Percentiles rank a stretch among this genome's conserved stretches.
Evolutionary conservation across 2,797 vertebrate genomes (phyloP).

Genomic region (Notamacropus eugenii): DNA sequence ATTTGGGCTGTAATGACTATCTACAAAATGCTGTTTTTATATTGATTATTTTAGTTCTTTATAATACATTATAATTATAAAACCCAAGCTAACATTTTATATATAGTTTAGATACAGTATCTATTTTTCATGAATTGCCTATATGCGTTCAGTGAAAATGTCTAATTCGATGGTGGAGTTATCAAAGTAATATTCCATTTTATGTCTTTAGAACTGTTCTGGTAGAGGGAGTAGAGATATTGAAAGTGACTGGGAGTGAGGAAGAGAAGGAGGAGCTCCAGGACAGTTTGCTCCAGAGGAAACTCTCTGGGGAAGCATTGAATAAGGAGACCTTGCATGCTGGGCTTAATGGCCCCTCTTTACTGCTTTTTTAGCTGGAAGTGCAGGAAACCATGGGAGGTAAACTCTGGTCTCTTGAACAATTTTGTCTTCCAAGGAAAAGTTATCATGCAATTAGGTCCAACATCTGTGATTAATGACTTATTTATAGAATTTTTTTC

Average conservation of each 20-base stretch:
- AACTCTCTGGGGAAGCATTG: constrained; percentile 24
- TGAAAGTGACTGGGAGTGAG: background rate
- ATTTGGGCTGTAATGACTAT: background rate
- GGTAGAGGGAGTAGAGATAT: background rate
- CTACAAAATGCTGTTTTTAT: background rate
- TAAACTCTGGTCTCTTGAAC: constrained; percentile 12
- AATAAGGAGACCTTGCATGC: background rate
- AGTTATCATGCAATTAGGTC: background rate
- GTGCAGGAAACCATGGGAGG: background rate
- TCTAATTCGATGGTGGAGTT: background rate
- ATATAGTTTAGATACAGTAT: background rate
- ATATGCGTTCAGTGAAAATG: background rate
- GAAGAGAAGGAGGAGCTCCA: background rate
- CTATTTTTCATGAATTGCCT: background rate
- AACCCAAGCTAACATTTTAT: background rate
- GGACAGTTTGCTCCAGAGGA: background rate
- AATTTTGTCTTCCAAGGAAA: constrained; percentile 1
- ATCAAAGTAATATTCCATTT: background rate
- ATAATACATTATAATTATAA: background rate
- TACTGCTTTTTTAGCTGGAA: constrained; percentile 15
- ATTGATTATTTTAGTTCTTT: background rate
- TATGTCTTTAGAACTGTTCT: background rate
- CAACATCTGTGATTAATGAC: constrained; percentile 23
- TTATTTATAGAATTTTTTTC: background rate
- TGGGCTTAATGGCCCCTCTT: background rate